Percentiles rank a stretch among this genome's conserved stretches.
Conservation (phyloP, 2,797 vertebrate species). For the Synanceia verrucosa region DNA sequence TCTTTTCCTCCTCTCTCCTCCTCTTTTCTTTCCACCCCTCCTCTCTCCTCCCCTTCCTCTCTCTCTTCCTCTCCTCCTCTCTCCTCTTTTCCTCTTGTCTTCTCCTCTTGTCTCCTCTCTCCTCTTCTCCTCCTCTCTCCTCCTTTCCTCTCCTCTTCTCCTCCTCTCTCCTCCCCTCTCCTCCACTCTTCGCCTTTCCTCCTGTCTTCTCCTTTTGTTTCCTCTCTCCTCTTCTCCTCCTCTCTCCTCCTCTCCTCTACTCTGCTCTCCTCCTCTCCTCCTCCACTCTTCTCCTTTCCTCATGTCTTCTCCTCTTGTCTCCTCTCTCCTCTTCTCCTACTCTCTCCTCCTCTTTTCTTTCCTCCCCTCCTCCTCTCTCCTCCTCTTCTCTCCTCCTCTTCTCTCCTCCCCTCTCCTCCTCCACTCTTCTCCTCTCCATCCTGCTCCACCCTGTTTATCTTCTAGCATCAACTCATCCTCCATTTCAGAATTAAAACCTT, state of each 20-base stretch:
- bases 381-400: no score
- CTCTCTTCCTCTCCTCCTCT: background rate
- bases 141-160: background rate
- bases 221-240: background rate
- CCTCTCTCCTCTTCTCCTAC: no score
- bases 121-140: background rate
- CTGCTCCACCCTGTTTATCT: no score
- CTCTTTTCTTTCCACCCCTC: background rate
- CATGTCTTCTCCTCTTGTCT: no score
- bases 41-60: no score
- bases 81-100: background rate
- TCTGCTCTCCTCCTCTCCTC: background rate
- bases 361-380: background rate
- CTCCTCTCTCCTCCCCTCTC: background rate
- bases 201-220: background rate
- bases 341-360: background rate
- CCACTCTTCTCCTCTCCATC: no score
- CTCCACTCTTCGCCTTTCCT: no score
- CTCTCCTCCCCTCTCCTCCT: background rate
- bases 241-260: no score
- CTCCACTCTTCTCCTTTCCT: accelerated
- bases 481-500: no score
- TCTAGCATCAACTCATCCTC: no score
- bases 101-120: background rate
- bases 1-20: background rate